Evolutionary conservation across 1,140 invertebrate genomes (phyloP), one percentile per base, ranked within the genome.

Genomic region (Magallana ariakensis): DNA sequence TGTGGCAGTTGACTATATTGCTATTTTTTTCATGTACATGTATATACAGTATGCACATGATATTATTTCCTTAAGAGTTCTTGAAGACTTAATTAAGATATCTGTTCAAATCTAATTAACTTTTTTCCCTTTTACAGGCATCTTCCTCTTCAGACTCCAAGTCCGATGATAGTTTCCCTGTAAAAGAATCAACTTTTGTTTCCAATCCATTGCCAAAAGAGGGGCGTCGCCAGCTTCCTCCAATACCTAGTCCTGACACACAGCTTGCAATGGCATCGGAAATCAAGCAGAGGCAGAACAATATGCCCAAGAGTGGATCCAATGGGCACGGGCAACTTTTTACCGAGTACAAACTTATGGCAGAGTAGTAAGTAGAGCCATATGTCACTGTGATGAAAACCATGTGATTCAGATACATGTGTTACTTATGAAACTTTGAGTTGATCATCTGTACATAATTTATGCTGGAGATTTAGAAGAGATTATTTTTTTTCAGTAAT

Each of bases 291-390:
- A 95, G 94, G 87, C 91, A 94, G 5, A 93, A 94, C 1, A 94
- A 94, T 62, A 95, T 94, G 89, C 95, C 94, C 55, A 95, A 95
- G 70, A 88, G 84, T 87, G 93, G 87, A 91, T 58, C 85, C 10
- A 85, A 85, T n/a, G 91, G 93, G 84, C 94, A 95, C 92, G 95
- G 94, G 26, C 93, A 95, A 87, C 96, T 96, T 92, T 95, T 96
- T 90, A 96, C 96, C 87, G 97, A 97, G 93, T 97, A 97, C 90
- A 96, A 96, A 89, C 96, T 97, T 88, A 95, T 97, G 87, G 96
- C 97, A 1, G 97, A 97, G 95, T 97, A 97, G 97, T 97, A 95
- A 96, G 96, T 95, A 80, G 33, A 46, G 33, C 1, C 33, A 46
- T 46, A 1, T 0, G 33, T 46, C 33, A 46, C 33, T 46, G 33